Evolutionary conservation across 2,113 vertebrate genomes (phyloP).

Genomic region (Clarias magur): DNA sequence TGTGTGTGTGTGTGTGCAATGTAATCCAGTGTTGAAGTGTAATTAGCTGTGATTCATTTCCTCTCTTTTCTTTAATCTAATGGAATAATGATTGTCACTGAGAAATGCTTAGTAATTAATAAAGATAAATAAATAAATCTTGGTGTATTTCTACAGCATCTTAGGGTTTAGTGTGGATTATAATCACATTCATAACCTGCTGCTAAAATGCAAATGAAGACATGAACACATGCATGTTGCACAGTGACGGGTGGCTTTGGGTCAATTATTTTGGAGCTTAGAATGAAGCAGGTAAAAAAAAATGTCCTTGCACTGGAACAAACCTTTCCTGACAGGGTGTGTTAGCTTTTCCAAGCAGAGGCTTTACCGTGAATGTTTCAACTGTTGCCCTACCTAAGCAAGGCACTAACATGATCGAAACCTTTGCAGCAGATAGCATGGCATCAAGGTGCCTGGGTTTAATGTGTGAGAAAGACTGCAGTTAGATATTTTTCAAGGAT

Average conservation of each 20-base stretch:
- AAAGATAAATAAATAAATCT: neutral
- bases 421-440: too few species aligned
- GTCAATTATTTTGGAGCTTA: neutral
- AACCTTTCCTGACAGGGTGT: neutral
- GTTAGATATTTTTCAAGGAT: neutral
- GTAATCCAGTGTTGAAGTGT: conserved; percentile 42
- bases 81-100: conserved; percentile 6
- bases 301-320: neutral
- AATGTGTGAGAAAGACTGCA: neutral
- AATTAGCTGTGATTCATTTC: conserved; percentile 39
- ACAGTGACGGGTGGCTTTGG: neutral
- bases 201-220: neutral
- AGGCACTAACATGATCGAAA: neutral
- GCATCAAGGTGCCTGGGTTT: neutral
- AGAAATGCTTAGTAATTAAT: neutral
- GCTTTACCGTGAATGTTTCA: neutral
- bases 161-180: neutral
- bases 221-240: neutral
- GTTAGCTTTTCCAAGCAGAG: neutral
- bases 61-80: conserved; percentile 5
- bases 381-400: neutral
- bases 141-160: neutral
- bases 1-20: neutral
- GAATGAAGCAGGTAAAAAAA: neutral
- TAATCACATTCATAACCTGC: neutral